phyloP scores from a whole-genome alignment of 2,888 invertebrate genomes.

The Conops quadrifasciatus region DNA sequence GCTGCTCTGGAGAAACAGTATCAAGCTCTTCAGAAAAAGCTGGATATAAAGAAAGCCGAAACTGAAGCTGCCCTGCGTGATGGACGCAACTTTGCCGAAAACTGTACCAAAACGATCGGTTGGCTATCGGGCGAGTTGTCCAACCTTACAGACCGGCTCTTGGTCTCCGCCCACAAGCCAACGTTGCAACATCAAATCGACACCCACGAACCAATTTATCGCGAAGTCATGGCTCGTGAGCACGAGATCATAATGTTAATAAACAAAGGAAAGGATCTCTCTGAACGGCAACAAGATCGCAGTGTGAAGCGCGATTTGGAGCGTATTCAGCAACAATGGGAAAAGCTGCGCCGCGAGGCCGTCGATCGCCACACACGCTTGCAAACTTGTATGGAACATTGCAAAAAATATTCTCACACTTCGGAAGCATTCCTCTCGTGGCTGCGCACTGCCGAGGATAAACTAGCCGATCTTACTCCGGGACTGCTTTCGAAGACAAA shows the following conservation, averaged over 20 bases:
- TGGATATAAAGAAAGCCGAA: conserved; percentile 89
- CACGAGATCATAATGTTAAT: conserved; percentile 94
- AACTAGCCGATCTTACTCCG: conserved; percentile 79
- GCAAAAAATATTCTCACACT: conserved; percentile 86
- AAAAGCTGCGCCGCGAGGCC: conserved; percentile 86
- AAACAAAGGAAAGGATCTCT: conserved; percentile 84
- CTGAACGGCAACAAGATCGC: conserved; percentile 67
- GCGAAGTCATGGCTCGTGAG: conserved; percentile 86
- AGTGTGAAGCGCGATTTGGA: conserved; percentile 82
- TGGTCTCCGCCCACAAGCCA: conserved; percentile 86
- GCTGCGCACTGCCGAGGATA: conserved; percentile 87
- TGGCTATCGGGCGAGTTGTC: conserved; percentile 87
- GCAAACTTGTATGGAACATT: conserved; percentile 91
- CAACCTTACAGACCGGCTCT: conserved; percentile 77
- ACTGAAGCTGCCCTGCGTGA: conserved; percentile 87
- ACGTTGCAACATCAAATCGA: conserved; percentile 87
- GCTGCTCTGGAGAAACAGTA: conserved; percentile 87
- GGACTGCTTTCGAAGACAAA: conserved; percentile 85
- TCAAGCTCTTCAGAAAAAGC: conserved; percentile 86
- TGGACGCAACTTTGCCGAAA: conserved; percentile 88
- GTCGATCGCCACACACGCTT: conserved; percentile 85
- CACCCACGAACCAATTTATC: conserved; percentile 88
- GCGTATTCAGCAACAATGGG: conserved; percentile 90
- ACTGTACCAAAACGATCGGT: conserved; percentile 86
- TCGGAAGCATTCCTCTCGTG: conserved; percentile 88